Conservation (phyloP, 2,888 invertebrate species). For the Peribatodes rhomboidaria region DNA sequence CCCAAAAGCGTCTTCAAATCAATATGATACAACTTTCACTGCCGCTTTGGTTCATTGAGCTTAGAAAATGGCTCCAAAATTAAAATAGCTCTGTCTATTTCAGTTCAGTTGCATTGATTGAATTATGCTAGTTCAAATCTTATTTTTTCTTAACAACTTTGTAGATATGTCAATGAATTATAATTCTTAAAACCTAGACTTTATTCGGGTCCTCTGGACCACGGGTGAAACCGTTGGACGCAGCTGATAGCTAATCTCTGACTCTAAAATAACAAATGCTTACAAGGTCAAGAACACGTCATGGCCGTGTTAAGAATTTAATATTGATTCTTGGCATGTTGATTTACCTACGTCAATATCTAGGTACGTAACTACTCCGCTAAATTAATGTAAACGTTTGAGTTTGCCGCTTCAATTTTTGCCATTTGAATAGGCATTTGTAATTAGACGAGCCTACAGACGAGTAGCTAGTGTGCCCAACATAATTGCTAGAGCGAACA, state of each 20-base stretch:
- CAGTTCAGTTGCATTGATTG: not conserved
- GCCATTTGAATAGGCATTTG: too few relatives aligned
- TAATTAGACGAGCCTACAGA: too few relatives aligned
- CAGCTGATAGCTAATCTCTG: too few relatives aligned
- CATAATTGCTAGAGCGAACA: too few relatives aligned
- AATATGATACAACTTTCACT: conserved; percentile 2
- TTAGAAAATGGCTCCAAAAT: not conserved
- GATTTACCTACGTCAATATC: not conserved
- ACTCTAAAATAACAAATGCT: conserved; percentile 27
- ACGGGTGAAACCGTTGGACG: too few relatives aligned
- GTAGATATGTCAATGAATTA: too few relatives aligned
- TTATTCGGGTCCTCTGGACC: too few relatives aligned
- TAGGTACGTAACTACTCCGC: not conserved
- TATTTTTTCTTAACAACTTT: too few relatives aligned
- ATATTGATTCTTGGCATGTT: conserved; percentile 16
- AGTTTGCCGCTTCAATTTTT: too few relatives aligned
- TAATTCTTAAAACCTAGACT: too few relatives aligned
- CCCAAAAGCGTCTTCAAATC: conserved; percentile 1
- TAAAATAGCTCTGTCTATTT: not conserved
- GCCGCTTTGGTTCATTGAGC: too few relatives aligned
- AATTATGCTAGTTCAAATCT: conserved; percentile 4
- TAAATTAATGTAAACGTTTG: not conserved
- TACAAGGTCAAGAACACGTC: conserved; percentile 23
- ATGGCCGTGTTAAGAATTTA: conserved; percentile 15
- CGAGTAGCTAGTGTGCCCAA: too few relatives aligned